Evolutionary conservation across 2,888 invertebrate species (phyloP).

Genomic region (Drosophila neutralis): DNA sequence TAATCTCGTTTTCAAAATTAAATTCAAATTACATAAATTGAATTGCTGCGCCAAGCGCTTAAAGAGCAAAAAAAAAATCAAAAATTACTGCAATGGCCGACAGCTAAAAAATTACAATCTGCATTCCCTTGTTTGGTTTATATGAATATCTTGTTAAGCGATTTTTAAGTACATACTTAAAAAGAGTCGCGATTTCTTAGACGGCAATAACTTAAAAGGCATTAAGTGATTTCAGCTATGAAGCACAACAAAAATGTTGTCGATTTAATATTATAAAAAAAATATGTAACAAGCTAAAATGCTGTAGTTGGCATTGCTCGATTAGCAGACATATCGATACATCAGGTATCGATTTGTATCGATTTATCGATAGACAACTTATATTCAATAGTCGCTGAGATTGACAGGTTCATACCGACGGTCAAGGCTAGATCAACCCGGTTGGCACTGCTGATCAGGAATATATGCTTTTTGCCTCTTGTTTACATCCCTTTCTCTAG

Average conservation of each 20-base stretch:
- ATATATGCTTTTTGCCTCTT: not conserved
- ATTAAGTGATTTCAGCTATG: not conserved
- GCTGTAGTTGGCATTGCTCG: not conserved
- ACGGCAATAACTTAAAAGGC: not conserved
- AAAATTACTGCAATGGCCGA: not conserved
- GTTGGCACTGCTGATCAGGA: not conserved
- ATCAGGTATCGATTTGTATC: not conserved
- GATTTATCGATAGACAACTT: not conserved
- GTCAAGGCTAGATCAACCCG: not conserved
- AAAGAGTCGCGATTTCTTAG: not conserved
- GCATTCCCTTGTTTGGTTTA: not conserved
- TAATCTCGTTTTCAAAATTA: conserved; percentile 14
- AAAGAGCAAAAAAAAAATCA: conserved; percentile 2
- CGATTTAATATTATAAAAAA: not conserved
- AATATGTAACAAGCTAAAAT: not conserved
- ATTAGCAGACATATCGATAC: not conserved
- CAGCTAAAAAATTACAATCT: not conserved
- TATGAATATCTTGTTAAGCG: not conserved
- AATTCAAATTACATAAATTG: conserved; percentile 28
- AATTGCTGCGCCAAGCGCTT: conserved; percentile 8
- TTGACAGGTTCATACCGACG: fast-evolving
- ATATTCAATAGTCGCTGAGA: not conserved
- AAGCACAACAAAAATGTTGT: not conserved
- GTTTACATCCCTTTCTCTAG: not conserved
- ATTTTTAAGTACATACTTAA: not conserved